Base-by-base conservation (phyloP, 2,888 invertebrate species). In the Helleia helle region DNA sequence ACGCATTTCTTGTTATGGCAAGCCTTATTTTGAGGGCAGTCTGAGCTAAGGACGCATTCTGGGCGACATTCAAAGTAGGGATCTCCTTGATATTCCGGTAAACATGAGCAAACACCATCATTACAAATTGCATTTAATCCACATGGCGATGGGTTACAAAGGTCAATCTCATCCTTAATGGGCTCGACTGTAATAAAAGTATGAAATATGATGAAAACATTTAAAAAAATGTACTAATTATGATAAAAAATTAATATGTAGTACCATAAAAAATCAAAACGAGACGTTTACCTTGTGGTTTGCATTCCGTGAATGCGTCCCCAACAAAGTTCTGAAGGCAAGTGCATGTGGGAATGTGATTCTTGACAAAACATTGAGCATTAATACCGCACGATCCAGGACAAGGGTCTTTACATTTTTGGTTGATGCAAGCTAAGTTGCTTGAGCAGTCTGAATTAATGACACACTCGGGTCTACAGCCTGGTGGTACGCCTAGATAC, bases 381-480 rank as follows among this genome's bases (percentile, higher is more conserved):
- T 87, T 84, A 43, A 88, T 57, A 31, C 92, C 91, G 57, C 92
- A 94, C 4, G 91, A 91, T 7, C 93, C 93, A 5, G 91, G 91
- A 55, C 94, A 94, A n/a, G 93, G 93, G 67, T 94, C 93, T 49
- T 73, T 81, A 64, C 94, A 94, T 65, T 87, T 91, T 58, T 91
- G 89, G 51, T 89, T 88, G 31, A 94, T 90, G 58, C 95, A 95
- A 27, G 94, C 93, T 54, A 88, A 80, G 59, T 90, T 89, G 56
- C 90, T 90, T 4, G 90, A 71, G 64, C 95, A 95, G 55, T 94
- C 94, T 0, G 91, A 84, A 61, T 91, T 92, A 17, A 93, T 88
- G 7, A 86, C 83, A 60, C 91, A 91, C 60, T 91, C 90, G 3
- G 91, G 91, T 22, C 90, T 86, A 62, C 91, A 91, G 48, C 87